Evolutionary conservation across 1,140 invertebrate species (phyloP).

Genomic region (Nylanderia fulva): DNA sequence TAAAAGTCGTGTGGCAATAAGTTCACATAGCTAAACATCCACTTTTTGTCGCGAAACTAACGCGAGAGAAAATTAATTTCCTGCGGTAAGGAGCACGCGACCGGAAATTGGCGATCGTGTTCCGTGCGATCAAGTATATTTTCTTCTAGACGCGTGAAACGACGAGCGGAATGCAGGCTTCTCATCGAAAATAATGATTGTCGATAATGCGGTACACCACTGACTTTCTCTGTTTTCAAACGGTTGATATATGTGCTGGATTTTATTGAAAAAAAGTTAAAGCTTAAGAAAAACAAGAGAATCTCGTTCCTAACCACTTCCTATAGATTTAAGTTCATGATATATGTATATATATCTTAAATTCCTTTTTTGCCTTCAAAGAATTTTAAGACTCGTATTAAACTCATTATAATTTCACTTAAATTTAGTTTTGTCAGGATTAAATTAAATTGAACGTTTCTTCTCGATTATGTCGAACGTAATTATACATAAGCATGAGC

Average conservation of each 20-base stretch:
- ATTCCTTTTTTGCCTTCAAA: not conserved
- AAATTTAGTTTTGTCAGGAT: not conserved
- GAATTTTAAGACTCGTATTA: not conserved
- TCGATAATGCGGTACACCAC: constrained; percentile 38
- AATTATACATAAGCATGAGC: constrained; percentile 28
- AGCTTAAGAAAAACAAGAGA: constrained; percentile 9
- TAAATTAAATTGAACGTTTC: not conserved
- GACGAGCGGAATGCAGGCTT: constrained; percentile 15
- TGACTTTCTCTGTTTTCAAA: constrained; percentile 66
- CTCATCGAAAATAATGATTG: constrained; percentile 16
- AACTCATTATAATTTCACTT: not conserved
- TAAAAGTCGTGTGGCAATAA: no score
- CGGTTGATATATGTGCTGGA: not conserved
- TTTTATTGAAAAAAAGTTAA: constrained; percentile 18
- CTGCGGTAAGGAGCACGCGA: not conserved
- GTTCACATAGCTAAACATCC: no score
- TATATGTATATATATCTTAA: not conserved
- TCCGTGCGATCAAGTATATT: constrained; percentile 2
- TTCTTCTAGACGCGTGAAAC: constrained; percentile 16
- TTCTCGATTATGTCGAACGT: not conserved
- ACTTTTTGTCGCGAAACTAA: constrained; percentile 1
- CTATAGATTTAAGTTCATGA: constrained; percentile 8
- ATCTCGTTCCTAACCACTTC: constrained; percentile 9
- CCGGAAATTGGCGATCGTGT: constrained; percentile 5
- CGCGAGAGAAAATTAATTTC: constrained; percentile 36